Percentiles rank a stretch among this genome's conserved stretches.
Evolutionary conservation across 2,888 invertebrate genomes (phyloP).

Genomic region (Diarsia mendica): DNA sequence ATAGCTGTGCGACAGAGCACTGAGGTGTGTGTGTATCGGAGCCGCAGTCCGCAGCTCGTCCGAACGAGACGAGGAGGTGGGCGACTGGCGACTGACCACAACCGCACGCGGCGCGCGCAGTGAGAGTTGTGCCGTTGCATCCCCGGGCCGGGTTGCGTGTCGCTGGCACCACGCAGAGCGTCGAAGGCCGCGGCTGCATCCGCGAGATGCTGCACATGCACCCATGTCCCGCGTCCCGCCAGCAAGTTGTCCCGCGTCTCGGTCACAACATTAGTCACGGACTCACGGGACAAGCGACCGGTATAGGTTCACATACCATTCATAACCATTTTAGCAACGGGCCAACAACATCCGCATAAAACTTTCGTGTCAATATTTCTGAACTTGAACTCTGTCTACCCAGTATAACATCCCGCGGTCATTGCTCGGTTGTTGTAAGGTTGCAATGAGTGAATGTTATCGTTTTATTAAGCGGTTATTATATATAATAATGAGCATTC

Average conservation of each 20-base stretch:
- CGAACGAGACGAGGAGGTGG: constrained; percentile 77
- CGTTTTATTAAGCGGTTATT: not conserved
- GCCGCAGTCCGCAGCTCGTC: constrained; percentile 71
- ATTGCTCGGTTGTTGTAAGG: constrained; percentile 44
- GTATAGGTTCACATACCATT: constrained; percentile 6
- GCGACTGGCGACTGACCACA: constrained; percentile 82
- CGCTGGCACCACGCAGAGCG: constrained; percentile 70
- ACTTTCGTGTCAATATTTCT: constrained; percentile 61
- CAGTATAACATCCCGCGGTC: constrained; percentile 34
- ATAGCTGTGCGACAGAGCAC: constrained; percentile 81
- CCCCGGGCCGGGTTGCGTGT: constrained; percentile 74
- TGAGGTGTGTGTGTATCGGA: constrained; percentile 78
- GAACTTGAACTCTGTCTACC: constrained; percentile 35
- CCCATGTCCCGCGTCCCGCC: constrained; percentile 61
- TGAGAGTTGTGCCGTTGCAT: constrained; percentile 87
- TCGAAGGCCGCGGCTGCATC: constrained; percentile 77
- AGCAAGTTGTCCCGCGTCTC: constrained; percentile 45
- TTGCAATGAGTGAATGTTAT: constrained; percentile 46
- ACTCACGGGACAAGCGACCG: constrained; percentile 27
- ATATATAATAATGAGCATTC: constrained; percentile 3
- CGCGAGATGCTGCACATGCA: constrained; percentile 81
- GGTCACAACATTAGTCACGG: constrained; percentile 34
- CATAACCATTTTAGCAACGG: constrained; percentile 59
- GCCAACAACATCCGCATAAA: constrained; percentile 63
- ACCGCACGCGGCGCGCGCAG: constrained; percentile 89